Conservation (phyloP, 2,888 invertebrate genomes). For the Malthinus seriepunctatus region DNA sequence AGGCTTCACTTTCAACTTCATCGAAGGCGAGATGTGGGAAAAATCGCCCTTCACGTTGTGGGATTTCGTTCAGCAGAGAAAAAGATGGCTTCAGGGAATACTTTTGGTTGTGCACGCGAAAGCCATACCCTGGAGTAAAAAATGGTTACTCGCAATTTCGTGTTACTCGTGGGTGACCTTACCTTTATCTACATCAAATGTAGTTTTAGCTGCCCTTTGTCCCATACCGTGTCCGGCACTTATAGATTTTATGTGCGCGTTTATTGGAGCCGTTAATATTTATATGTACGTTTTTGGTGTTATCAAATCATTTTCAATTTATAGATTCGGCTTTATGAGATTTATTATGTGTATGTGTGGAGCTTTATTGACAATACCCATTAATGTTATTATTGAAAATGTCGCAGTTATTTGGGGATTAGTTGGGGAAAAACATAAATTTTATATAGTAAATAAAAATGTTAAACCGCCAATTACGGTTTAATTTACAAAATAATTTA, state of each 20-base stretch:
- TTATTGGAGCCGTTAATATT: constrained; percentile 90
- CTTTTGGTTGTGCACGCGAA: constrained; percentile 86
- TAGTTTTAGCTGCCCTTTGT: constrained; percentile 80
- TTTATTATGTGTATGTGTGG: constrained; percentile 82
- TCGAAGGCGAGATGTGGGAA: constrained; percentile 99
- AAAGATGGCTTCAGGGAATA: constrained; percentile 94
- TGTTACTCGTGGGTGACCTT: constrained; percentile 97
- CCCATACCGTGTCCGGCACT: constrained; percentile 85
- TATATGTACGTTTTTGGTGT: constrained; percentile 99
- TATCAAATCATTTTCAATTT: constrained; percentile 91
- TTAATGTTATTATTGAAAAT: constrained; percentile 93
- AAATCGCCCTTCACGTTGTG: constrained; percentile 94
- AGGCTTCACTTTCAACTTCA: constrained; percentile 92
- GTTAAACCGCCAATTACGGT: constrained; percentile 70
- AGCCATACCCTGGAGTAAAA: constrained; percentile 76
- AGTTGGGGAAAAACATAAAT: constrained; percentile 93
- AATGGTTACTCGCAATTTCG: constrained; percentile 81
- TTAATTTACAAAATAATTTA: constrained; percentile 43
- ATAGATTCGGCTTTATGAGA: constrained; percentile 79
- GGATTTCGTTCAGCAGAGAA: constrained; percentile 95
- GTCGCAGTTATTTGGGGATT: constrained; percentile 94
- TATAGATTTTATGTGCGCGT: constrained; percentile 86
- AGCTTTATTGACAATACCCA: constrained; percentile 87
- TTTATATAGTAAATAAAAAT: constrained; percentile 96
- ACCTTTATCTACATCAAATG: constrained; percentile 89